Evolutionary conservation across 2,797 vertebrate species (phyloP).

Genomic region (Lepus townsendii): DNA sequence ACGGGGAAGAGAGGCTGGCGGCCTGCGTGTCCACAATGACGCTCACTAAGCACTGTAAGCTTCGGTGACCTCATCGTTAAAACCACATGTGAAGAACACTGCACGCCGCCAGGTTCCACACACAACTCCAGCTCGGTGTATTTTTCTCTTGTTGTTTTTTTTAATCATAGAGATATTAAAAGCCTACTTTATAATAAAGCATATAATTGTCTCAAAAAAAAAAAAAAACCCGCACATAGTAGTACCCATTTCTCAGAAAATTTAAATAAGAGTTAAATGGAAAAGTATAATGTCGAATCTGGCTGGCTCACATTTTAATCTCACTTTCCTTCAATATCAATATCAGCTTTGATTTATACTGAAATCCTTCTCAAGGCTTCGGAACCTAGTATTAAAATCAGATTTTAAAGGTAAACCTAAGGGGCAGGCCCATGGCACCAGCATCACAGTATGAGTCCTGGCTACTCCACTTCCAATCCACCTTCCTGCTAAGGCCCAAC

Average conservation of each 20-base stretch:
- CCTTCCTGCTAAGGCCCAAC: too few species aligned
- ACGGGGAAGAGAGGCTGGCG: not conserved
- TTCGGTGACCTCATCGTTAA: not conserved
- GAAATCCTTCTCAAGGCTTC: conserved; percentile 15
- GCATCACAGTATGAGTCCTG: too few species aligned
- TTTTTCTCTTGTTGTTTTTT: too few species aligned
- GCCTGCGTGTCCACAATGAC: not conserved
- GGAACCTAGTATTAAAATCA: not conserved
- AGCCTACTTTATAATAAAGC: too few species aligned
- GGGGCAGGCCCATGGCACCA: too few species aligned
- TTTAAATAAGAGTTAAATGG: not conserved
- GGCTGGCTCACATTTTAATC: not conserved
- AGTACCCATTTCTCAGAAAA: not conserved
- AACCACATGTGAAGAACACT: not conserved
- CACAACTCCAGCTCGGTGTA: too few species aligned
- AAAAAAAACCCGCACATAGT: too few species aligned
- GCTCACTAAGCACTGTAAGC: not conserved
- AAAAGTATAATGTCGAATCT: not conserved
- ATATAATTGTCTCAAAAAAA: too few species aligned
- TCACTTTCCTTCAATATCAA: not conserved
- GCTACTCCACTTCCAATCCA: too few species aligned
- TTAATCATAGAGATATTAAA: too few species aligned
- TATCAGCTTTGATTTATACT: not conserved
- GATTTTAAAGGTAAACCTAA: conserved; percentile 38
- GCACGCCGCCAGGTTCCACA: too few species aligned